Evolutionary conservation across 2,797 vertebrate genomes (phyloP), one percentile per base, ranked within the genome.

Genomic region (Poeciliopsis turneri): DNA sequence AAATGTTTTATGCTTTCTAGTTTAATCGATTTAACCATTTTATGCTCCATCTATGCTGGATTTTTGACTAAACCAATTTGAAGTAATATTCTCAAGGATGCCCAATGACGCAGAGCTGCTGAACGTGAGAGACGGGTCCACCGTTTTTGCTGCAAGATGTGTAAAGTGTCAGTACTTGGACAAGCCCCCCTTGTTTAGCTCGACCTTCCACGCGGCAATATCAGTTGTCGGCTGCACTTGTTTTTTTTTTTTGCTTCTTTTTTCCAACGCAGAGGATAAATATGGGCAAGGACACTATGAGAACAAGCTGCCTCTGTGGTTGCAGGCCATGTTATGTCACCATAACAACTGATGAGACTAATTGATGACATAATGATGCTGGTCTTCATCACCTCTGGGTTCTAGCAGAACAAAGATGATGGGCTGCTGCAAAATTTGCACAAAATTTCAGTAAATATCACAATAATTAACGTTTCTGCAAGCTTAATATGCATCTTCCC

Each of bases 131-230:
- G 43, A 41, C 3, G 11, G 6, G 16, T 41, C 78, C 25, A 51
- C 18, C 49, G n/a, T 75, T 43, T 71, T 74, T 43, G 41, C 68
- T 74, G 71, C 59, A 78, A 82, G 74, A 86, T 64, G 73, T 75
- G 55, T 15, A 45, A 83, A 72, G 61, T 23, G 43, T 78, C 76
- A 78, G 45, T 4, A 4, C 61, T 81, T 78, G 53, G 74, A 77
- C 41, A 10, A 79, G 64, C 70, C 59, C 41, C 45, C 45, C 84
- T 78, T 33, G 9, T 88, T 86, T 78, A 75, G 72, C 72, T 20
- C 36, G 84, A 90, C 90, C 88, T 93, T 88, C 83, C 11, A 9
- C 47, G 0, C 5, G 83, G 90, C 86, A 87, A 90, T 92, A 90
- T 92, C 90, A 90, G 84, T 6, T 75, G 75, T 78, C 76, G 61